Base-by-base conservation (phyloP, 2,113 vertebrate species). In the Sakesphorus luctuosus region DNA sequence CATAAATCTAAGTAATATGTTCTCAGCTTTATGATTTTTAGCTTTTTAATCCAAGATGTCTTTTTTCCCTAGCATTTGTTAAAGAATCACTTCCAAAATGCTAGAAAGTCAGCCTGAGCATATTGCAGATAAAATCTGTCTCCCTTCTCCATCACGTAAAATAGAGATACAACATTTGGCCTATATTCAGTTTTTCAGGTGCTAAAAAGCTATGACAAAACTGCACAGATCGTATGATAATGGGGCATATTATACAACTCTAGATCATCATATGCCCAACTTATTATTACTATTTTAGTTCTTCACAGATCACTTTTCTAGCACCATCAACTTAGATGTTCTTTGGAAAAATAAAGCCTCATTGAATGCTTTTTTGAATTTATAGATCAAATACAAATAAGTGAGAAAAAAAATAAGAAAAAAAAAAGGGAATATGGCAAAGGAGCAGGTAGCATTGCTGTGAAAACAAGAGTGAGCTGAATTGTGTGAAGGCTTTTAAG, bases 111-210 rank as follows among this genome's bases (percentile, higher is more conserved):
- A 94, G 94, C 85, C 85, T 96, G 95, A 96, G 90, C 96, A 97
- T 97, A 96, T 96, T 97, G 96, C 95, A 96, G 93, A 95, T 95
- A 96, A 96, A 96, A 96, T 97, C 96, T 95, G 95, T 96, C 94
- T 96, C 82, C 87, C 75, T 97, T 96, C 93, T 94, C 94, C 71
- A 78, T 95, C 95, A 94, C 40, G 36, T 92, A 95, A 96, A 96
- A 97, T 91, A 97, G 90, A 96, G 90, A 96, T 95, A 91, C 90
- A 97, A 96, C 94, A 94, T 95, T 97, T 97, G 96, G 92, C 93
- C 94, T 95, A 94, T 90, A 91, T 96, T 96, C 94, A 95, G 93
- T 85, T 96, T 97, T 96, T 97, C 94, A 96, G 94, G 95, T 97
- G 96, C 88, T 96, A 96, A 97, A 95, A 96, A 93, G 85, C 90